phyloP scores from a whole-genome alignment of 2,797 vertebrate genomes.

The Trachurus trachurus region DNA sequence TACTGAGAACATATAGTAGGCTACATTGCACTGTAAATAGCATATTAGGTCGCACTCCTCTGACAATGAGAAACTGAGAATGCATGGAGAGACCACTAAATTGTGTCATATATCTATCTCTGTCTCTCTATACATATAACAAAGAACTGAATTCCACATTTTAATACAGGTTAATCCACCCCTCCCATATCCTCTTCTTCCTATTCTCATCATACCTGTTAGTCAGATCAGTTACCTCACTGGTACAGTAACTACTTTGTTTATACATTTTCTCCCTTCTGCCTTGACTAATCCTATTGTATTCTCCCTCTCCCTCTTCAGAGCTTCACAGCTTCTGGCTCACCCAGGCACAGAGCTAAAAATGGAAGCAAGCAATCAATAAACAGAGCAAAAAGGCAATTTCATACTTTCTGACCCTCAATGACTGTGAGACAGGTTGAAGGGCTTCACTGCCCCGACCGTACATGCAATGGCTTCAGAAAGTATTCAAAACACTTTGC shows the following conservation, averaged over 20 bases:
- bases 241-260: not conserved
- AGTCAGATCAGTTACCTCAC: not conserved
- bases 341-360: not conserved
- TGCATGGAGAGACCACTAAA: not conserved
- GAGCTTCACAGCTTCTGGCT: not conserved
- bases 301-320: not conserved
- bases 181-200: not conserved
- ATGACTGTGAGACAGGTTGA: not conserved
- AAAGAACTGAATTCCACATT: not conserved
- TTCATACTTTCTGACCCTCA: not conserved
- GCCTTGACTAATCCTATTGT: not conserved
- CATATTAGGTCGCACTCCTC: not conserved
- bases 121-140: not conserved
- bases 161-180: not conserved
- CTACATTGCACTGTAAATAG: constrained; percentile 5
- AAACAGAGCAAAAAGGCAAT: not conserved
- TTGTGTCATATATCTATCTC: not conserved
- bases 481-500: not conserved
- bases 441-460: not conserved
- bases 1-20: constrained; percentile 1
- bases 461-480: not conserved
- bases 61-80: not conserved
- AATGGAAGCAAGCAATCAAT: not conserved
- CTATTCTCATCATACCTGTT: too few relatives aligned
- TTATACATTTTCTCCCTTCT: not conserved